Conservation (phyloP, 2,888 invertebrate species). For the Listrodromus nycthemerus region DNA sequence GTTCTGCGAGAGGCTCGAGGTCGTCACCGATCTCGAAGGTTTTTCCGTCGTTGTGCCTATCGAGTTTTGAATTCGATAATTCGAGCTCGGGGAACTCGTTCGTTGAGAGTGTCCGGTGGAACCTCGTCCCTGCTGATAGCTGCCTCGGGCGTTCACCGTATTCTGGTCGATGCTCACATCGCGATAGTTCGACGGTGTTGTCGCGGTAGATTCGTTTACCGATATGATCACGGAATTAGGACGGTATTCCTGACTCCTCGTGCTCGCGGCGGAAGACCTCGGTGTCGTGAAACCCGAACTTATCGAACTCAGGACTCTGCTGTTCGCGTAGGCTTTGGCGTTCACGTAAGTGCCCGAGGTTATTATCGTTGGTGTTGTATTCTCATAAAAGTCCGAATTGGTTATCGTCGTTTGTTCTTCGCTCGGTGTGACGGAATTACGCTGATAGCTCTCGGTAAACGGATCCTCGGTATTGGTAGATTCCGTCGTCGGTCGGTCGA, state of each 20-base stretch:
- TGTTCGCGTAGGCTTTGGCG: conserved; percentile 54
- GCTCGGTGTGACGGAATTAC: conserved; percentile 61
- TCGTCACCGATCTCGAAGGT: conserved; percentile 68
- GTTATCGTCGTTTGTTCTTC: conserved; percentile 66
- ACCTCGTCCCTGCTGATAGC: conserved; percentile 43
- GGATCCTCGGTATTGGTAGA: conserved; percentile 75
- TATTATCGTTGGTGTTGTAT: conserved; percentile 64
- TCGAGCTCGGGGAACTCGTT: conserved; percentile 57
- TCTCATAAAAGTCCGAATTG: conserved; percentile 65
- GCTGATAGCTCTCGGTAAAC: conserved; percentile 52
- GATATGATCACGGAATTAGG: conserved; percentile 57
- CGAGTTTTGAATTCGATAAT: conserved; percentile 72
- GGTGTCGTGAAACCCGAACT: conserved; percentile 51
- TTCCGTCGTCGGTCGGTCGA: conserved; percentile 73
- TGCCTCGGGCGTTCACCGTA: conserved; percentile 30
- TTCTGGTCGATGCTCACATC: conserved; percentile 57
- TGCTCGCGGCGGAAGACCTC: conserved; percentile 14
- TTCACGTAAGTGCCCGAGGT: conserved; percentile 58
- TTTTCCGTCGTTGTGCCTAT: conserved; percentile 79
- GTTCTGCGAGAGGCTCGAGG: conserved; percentile 50
- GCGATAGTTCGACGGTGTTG: conserved; percentile 47
- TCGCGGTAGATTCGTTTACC: conserved; percentile 34
- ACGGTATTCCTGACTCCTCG: conserved; percentile 50
- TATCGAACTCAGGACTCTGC: conserved; percentile 22
- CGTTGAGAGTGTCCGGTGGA: conserved; percentile 70